phyloP scores from a whole-genome alignment of 2,797 vertebrate genomes.

The Chrosomus eos region DNA sequence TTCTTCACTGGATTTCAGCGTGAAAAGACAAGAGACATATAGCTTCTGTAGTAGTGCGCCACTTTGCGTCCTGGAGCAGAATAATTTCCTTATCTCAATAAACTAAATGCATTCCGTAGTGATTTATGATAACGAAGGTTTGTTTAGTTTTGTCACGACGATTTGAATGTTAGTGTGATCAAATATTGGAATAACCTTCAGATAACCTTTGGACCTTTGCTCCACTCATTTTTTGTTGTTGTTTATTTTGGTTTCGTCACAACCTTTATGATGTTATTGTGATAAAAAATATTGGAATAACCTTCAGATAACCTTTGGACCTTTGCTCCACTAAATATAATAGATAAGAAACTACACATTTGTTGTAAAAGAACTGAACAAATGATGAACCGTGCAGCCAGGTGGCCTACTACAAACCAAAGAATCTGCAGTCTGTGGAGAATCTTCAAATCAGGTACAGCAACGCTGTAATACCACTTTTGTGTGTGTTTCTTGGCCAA shows the following conservation, averaged over 20 bases:
- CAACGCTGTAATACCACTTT: background rate
- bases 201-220: background rate
- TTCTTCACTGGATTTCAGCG: slow-evolving; percentile 25
- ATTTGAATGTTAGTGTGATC: background rate
- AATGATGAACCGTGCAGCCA: background rate
- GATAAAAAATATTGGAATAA: background rate
- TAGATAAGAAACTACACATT: background rate
- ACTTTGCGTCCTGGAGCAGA: background rate
- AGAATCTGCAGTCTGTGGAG: background rate
- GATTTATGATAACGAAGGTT: background rate
- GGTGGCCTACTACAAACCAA: background rate
- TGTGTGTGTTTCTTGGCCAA: background rate
- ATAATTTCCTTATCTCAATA: background rate
- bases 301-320: background rate
- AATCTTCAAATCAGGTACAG: background rate
- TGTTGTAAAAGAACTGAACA: background rate
- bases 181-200: background rate
- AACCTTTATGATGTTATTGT: background rate
- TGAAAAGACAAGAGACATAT: background rate
- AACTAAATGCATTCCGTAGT: background rate
- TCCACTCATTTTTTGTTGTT: background rate
- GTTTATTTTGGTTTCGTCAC: background rate
- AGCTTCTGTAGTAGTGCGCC: background rate
- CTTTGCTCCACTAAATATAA: background rate
- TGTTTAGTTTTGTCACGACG: background rate